Conservation (phyloP, 1,140 invertebrate genomes). For the Zaprionus ghesquierei region DNA sequence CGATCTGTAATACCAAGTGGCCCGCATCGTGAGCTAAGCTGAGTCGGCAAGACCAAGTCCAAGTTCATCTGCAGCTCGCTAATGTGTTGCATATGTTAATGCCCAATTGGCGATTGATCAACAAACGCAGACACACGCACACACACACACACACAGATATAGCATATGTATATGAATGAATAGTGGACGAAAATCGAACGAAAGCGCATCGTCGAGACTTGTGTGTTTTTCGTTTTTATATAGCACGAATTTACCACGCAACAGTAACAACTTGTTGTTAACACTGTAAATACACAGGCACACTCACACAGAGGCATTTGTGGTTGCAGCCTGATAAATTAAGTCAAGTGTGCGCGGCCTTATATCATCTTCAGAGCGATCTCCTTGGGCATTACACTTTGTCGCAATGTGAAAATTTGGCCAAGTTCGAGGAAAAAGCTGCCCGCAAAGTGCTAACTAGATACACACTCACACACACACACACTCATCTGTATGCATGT, state of each 20-base stretch:
- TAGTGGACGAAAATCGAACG: not conserved
- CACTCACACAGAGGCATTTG: not conserved
- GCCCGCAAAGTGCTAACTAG: conserved; percentile 53
- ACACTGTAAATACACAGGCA: conserved; percentile 10
- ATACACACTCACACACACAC: conserved; percentile 22
- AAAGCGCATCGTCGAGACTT: conserved; percentile 20
- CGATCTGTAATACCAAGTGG: conserved; percentile 36
- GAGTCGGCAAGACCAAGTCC: conserved; percentile 8
- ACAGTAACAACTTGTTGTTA: conserved; percentile 35
- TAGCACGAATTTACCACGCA: conserved; percentile 32
- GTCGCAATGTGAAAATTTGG: conserved; percentile 54
- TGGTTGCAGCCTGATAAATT: conserved; percentile 1
- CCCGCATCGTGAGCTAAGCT: not conserved
- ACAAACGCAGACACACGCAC: conserved; percentile 1
- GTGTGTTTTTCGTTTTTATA: not conserved
- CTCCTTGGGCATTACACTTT: conserved; percentile 45
- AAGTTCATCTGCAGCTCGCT: conserved; percentile 29
- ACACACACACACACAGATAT: not conserved
- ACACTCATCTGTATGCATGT: not conserved
- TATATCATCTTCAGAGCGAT: conserved; percentile 51
- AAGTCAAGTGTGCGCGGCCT: conserved; percentile 14
- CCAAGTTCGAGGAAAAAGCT: conserved; percentile 36
- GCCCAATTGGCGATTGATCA: conserved; percentile 55
- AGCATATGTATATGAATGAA: not conserved
- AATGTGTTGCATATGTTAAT: conserved; percentile 61